Evolutionary conservation across 2,113 vertebrate genomes (phyloP).

Genomic region (Elaphurus davidianus): DNA sequence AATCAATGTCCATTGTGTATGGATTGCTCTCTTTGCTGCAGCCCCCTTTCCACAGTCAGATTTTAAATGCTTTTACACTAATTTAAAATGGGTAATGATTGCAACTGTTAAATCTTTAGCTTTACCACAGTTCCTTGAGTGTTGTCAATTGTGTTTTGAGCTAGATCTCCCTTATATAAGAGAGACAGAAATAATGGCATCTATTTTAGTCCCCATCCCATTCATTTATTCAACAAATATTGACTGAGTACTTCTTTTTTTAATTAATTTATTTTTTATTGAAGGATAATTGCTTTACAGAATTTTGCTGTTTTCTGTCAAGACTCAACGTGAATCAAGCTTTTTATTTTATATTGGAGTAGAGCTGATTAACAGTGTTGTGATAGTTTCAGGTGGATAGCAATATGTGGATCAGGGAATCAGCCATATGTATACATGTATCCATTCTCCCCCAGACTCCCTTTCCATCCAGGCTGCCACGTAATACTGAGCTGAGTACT

Average conservation of each 20-base stretch:
- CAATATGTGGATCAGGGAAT: not conserved
- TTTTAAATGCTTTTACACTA: constrained; percentile 29
- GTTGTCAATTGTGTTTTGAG: constrained; percentile 9
- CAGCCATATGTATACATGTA: not conserved
- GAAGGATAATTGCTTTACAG: not conserved
- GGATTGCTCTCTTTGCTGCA: not conserved
- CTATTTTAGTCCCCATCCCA: not conserved
- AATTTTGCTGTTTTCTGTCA: not conserved
- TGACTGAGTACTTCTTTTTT: not conserved
- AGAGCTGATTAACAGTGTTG: not conserved
- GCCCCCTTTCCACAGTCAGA: not conserved
- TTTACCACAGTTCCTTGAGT: not conserved
- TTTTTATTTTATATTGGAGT: not conserved
- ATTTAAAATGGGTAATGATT: constrained; percentile 32
- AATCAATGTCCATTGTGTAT: not conserved
- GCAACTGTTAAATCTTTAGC: constrained; percentile 16
- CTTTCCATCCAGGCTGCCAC: not conserved
- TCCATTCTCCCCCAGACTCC: not conserved
- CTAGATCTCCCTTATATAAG: not conserved
- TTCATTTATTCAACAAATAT: constrained; percentile 1
- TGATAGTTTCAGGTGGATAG: not conserved
- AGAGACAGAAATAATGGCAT: not conserved
- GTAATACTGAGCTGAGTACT: not conserved
- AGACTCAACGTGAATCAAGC: not conserved
- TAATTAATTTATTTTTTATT: not conserved